Evolutionary conservation across 2,888 invertebrate species (phyloP).

Genomic region (Eupithecia vulgata): DNA sequence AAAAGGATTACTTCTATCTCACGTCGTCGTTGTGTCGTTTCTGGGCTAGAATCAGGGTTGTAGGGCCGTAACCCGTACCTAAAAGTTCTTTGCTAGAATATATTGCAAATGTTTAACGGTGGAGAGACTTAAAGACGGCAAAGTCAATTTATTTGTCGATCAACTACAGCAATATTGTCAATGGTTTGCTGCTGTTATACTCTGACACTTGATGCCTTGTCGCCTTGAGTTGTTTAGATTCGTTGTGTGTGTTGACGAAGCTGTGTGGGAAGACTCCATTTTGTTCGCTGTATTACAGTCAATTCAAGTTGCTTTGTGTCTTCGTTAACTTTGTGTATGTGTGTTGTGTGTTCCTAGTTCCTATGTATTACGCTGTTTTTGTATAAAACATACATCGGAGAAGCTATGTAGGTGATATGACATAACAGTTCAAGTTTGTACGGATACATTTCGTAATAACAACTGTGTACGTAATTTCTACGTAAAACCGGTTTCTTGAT

Average conservation of each 20-base stretch:
- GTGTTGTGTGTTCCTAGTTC: background rate
- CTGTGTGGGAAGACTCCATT: slow-evolving; percentile 36
- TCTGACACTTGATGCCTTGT: slow-evolving; percentile 23
- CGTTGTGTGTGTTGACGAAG: slow-evolving; percentile 6
- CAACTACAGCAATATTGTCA: slow-evolving; percentile 5
- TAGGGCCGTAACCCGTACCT: too few species aligned
- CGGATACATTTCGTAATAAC: background rate
- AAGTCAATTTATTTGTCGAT: slow-evolving; percentile 8
- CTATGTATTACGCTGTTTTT: background rate
- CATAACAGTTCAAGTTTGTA: background rate
- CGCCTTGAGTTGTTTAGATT: slow-evolving; percentile 25
- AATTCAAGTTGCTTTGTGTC: slow-evolving; percentile 50
- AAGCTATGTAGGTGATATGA: background rate
- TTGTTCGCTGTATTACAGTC: slow-evolving; percentile 40
- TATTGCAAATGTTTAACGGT: background rate
- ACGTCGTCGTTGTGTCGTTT: too few species aligned
- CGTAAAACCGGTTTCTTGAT: background rate
- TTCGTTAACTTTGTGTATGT: slow-evolving; percentile 21
- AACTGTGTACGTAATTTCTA: background rate
- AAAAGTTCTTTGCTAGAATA: too few species aligned
- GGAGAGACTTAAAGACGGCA: background rate
- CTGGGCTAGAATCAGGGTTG: too few species aligned
- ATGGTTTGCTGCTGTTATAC: background rate
- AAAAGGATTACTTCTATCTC: too few species aligned
- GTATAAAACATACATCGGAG: background rate